Conservation (phyloP, 35 echinoderm and acorn worm genomes). For the Lytechinus variegatus region DNA sequence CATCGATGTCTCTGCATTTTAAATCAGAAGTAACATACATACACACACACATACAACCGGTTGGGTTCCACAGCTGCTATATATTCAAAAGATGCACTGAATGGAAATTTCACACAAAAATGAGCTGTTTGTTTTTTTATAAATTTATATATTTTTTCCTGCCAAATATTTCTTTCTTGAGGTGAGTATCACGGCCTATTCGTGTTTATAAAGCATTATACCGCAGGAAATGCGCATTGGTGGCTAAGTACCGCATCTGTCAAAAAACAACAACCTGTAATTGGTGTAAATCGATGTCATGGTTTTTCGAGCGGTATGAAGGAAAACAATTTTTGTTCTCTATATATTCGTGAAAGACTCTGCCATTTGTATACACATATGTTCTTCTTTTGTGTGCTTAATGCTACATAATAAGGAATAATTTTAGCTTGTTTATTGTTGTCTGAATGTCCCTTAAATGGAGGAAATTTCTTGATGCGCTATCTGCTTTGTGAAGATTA, state of each 20-base stretch:
- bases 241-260: neutral
- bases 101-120: too few species aligned
- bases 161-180: neutral
- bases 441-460: neutral
- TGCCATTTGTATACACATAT: neutral
- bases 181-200: neutral
- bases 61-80: too few species aligned
- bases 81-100: too few species aligned
- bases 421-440: neutral
- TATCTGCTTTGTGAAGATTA: neutral
- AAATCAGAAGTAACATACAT: too few species aligned
- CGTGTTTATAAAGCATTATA: neutral
- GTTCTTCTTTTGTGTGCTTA: neutral
- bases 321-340: neutral
- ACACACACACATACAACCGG: too few species aligned
- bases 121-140: too few species aligned
- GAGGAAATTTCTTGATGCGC: neutral
- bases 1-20: too few species aligned
- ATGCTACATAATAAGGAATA: neutral
- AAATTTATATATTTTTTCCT: neutral
- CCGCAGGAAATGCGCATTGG: neutral
- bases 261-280: neutral
- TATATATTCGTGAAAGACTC: neutral
- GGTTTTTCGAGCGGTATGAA: neutral
- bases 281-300: neutral